A percentile compares a stretch with the other conserved stretches of the same genome.
Conservation (phyloP, 2,888 invertebrate species). For the Gisinianus flammeolus region DNA sequence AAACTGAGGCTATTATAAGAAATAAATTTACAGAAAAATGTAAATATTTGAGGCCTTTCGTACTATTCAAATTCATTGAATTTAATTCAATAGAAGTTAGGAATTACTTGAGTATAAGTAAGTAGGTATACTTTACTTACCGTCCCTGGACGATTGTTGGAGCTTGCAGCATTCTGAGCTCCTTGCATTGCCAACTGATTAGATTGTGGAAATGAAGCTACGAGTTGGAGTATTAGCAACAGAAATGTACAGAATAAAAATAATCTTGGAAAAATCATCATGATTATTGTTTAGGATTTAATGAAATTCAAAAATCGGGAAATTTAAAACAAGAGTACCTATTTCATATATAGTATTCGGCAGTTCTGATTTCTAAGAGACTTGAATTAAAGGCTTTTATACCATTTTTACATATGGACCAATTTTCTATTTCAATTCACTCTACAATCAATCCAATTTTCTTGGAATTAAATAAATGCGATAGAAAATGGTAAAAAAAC, state of each 20-base stretch:
- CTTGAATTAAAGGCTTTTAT: not conserved
- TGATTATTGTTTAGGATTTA: not conserved
- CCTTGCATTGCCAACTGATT: conserved; percentile 40
- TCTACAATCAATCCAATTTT: not conserved
- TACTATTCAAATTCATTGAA: not conserved
- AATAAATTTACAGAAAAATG: too few species aligned
- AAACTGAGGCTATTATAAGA: conserved; percentile 41
- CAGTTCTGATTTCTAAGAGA: too few species aligned
- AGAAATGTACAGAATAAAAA: too few species aligned
- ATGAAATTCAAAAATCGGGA: too few species aligned
- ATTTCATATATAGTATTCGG: too few species aligned
- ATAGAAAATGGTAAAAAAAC: too few species aligned
- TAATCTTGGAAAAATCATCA: too few species aligned
- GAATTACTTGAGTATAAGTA: too few species aligned
- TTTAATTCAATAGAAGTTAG: too few species aligned
- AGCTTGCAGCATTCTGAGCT: conserved; percentile 24
- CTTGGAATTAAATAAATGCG: too few species aligned
- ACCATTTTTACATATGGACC: not conserved
- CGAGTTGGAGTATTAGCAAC: not conserved
- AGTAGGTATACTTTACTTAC: conserved; percentile 15
- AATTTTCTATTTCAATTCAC: not conserved
- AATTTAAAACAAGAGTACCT: too few species aligned
- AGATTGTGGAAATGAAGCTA: conserved; percentile 28
- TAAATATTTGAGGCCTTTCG: too few species aligned
- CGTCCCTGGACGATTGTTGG: conserved; percentile 31